Base-by-base conservation (phyloP, 1,140 invertebrate species). In the Delia radicum region DNA sequence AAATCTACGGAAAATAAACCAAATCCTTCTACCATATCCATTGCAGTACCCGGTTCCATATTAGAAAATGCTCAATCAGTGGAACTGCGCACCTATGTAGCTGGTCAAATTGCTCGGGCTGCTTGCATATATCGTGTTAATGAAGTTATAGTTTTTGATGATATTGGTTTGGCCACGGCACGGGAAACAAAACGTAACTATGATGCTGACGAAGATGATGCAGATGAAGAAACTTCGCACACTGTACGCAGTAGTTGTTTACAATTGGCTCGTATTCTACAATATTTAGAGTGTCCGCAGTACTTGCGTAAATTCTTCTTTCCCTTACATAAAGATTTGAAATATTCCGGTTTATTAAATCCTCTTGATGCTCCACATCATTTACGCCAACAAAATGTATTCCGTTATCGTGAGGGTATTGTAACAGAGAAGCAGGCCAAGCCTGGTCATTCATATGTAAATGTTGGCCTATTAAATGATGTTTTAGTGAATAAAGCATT, bases 251-350 rank as follows among this genome's bases (percentile, higher is more conserved):
- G 89, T 72, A 91, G 91, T 79, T 96, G 93, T 85, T 87, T 95
- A 0, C 95, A 96, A 84, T 87, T 99, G 80, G 94, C 93, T 0
- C 90, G 93, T 73, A 95, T 99, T 79, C 88, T 99, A 69, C 95
- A 98, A 84, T 99, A 97, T 82, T 86, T 99, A 15, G 98, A 99
- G 86, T 99, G 97, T 87, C 98, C 98, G 12, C 97, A 99, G 84
- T 99, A 99, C 87, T 88, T 99, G 33, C 87, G 98, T 26, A 99
- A 98, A 88, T 89, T 91, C 82, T 93, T 99, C 78, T 99, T 99
- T 87, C 96, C 96, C 0, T 85, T 96, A 48, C 95, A 98, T 81
- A 90, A 91, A 78, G 93, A 96, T 87, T 88, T 96, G 13, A 91
- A 94, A 82, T 94, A 91, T 88, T 93, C 92, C 72, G 95, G 95